Conservation (phyloP, 2,113 vertebrate genomes). For the Prionailurus bengalensis region DNA sequence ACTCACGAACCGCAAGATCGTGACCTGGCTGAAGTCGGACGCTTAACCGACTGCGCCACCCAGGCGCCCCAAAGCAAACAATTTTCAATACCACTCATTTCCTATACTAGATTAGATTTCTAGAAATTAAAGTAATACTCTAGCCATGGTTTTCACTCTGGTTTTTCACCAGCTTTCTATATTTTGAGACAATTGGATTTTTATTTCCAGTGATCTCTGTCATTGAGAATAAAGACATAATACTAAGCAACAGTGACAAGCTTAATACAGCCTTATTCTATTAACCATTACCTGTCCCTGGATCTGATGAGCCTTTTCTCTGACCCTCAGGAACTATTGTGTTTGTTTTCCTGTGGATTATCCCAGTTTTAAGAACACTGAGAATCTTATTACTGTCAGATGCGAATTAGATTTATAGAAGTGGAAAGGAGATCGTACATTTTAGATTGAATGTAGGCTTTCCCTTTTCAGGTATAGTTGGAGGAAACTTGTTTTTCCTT, state of each 20-base stretch:
- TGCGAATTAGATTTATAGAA: background rate
- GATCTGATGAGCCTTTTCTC: constrained; percentile 26
- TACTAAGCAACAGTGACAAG: background rate
- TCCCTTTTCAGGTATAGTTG: background rate
- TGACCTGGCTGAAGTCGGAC: too few relatives aligned
- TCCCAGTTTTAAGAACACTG: constrained; percentile 40
- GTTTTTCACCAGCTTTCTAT: constrained; percentile 1
- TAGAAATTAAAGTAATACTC: constrained; percentile 12
- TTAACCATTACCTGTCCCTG: background rate
- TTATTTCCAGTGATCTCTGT: constrained; percentile 14
- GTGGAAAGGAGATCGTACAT: background rate
- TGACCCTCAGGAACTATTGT: background rate
- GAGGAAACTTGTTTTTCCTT: constrained; percentile 23
- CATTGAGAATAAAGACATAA: constrained; percentile 21
- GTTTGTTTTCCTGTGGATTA: constrained; percentile 15
- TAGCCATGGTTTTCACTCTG: background rate
- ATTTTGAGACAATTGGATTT: constrained; percentile 63
- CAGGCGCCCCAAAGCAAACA: constrained; percentile 28
- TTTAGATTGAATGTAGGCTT: constrained; percentile 7
- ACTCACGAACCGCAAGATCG: too few relatives aligned
- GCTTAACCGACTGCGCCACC: too few relatives aligned
- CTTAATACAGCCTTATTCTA: background rate
- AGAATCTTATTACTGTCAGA: background rate
- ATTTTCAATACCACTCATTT: constrained; percentile 28
- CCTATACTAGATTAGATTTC: constrained; percentile 45